These are phyloP conservation scores for Macrosiphum euphorbiae DNA, from an alignment of 2,888 invertebrate genomes.

Conservation along the genomic window DNA sequence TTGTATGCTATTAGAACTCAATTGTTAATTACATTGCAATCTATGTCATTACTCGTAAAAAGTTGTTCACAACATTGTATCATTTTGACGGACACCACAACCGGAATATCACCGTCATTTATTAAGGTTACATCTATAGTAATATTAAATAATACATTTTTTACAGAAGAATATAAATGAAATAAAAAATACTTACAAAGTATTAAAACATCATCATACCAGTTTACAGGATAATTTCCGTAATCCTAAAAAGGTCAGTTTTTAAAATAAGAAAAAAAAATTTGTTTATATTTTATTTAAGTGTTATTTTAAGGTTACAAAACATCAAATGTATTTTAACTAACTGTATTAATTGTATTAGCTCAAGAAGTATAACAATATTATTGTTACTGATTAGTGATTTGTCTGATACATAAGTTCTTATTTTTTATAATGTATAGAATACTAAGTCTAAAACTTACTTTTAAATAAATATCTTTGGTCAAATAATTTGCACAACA, in stretches of 20 bases:
- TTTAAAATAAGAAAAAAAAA: not conserved
- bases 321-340: not conserved
- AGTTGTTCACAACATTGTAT: constrained; percentile 27
- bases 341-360: not conserved
- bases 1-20: not conserved
- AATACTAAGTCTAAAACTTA: not conserved
- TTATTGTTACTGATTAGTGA: not conserved
- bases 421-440: not conserved
- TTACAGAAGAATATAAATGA: not conserved
- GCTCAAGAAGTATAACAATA: not conserved
- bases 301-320: not conserved
- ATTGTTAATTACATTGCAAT: not conserved
- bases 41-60: not conserved
- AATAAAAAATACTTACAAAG: not conserved
- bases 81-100: not conserved
- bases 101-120: not conserved
- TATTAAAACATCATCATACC: constrained; percentile 28
- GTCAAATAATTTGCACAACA: not conserved
- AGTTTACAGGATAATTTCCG: constrained; percentile 29
- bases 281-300: not conserved
- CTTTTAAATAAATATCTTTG: not conserved
- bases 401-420: not conserved
- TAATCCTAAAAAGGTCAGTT: not conserved
- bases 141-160: not conserved
- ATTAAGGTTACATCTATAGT: not conserved